These are phyloP conservation scores for Ypsolopha sequella DNA, from an alignment of 2,888 invertebrate species.

Conservation along the genomic window DNA sequence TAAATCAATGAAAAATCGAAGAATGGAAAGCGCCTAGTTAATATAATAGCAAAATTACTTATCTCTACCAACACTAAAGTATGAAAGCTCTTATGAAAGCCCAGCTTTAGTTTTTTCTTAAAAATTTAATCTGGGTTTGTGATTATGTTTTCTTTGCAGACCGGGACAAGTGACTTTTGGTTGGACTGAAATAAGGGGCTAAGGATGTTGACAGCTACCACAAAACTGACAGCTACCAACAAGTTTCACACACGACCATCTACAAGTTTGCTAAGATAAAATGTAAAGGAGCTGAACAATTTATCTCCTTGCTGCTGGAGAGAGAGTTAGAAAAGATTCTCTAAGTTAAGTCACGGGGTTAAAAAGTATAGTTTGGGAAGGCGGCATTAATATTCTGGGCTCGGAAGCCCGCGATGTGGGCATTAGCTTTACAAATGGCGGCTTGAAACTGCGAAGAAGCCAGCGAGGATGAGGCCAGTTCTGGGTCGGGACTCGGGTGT, in stretches of 20 bases:
- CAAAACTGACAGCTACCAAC: too few species aligned
- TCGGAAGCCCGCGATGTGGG: not conserved
- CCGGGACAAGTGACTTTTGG: too few species aligned
- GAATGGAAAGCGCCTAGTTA: too few species aligned
- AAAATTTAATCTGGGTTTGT: too few species aligned
- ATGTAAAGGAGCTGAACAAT: not conserved
- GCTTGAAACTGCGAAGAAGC: not conserved
- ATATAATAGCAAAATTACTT: too few species aligned
- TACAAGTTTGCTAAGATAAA: not conserved
- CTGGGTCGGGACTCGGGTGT: not conserved
- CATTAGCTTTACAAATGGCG: slow-evolving; percentile 1
- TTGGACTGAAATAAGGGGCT: too few species aligned
- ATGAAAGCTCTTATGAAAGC: too few species aligned
- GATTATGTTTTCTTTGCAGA: too few species aligned
- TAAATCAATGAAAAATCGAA: too few species aligned
- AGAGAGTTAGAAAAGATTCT: not conserved
- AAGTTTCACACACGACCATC: not conserved
- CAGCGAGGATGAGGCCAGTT: not conserved
- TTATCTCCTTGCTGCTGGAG: not conserved
- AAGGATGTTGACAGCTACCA: too few species aligned
- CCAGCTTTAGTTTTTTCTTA: too few species aligned
- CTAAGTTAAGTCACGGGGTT: slow-evolving; percentile 5
- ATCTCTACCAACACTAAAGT: too few species aligned
- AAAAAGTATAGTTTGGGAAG: slow-evolving; percentile 7
- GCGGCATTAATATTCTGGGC: slow-evolving; percentile 7